Evolutionary conservation across 1,140 invertebrate species (phyloP), one percentile per base, ranked within the genome.

Genomic region (Brachionus angularis): DNA sequence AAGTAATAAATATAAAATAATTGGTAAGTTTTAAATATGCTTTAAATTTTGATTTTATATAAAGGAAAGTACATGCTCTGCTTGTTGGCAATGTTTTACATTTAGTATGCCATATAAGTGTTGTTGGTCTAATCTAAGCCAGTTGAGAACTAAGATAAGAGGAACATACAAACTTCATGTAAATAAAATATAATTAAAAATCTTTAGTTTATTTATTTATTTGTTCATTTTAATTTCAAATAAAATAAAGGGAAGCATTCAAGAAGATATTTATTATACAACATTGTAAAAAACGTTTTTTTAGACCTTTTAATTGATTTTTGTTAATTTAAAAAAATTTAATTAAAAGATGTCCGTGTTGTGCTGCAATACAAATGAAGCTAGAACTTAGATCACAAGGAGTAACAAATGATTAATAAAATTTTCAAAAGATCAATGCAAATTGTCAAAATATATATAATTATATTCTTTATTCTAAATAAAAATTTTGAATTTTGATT

Each of bases 41-140:
- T 10, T 42, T 16, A 42, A 42, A 42, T 10, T 42, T 16, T 10
- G 39, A 61, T 23, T 25, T 61, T 52, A 3, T 36, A 8, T 23
- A 3, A 18, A 67, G 42, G 62, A 67, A 67, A 42, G 62, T 2
- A 47, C 18, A 2, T 67, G 62, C 29, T 44, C 62, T 8, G 62
- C 39, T 10, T 67, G 62, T 23, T 67, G 62, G 62, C 62, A 67
- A 36, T 67, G 36, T 50, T 67, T 67, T 36, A 67, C 62, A 33
- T 7, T 33, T 12, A 31, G 33, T 16, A 5, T 47, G 21, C 42
- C 42, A n/a, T 23, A 31, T 2, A 47, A 47, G 27, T 67, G 10
- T 50, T 67, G 42, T 12, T 67, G 62, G 39, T 67, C 62, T 14
- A 47, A 46, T 46, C 18, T 34, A 33, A 67, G 62, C 29, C 16